Evolutionary conservation across 2,888 invertebrate genomes (phyloP).

Genomic region (Spodoptera exigua): DNA sequence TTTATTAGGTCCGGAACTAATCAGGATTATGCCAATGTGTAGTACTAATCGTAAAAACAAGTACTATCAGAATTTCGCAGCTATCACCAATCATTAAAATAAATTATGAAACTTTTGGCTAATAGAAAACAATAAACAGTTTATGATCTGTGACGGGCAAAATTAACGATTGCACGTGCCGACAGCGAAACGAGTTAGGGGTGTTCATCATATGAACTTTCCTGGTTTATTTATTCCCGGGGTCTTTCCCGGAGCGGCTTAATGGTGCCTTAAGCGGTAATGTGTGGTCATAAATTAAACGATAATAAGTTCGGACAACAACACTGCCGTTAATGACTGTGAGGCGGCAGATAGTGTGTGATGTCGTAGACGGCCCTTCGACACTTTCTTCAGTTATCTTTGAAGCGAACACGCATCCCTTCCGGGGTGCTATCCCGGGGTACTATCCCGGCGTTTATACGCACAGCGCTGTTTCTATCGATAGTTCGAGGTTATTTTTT

Average conservation of each 20-base stretch:
- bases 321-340: slow-evolving; percentile 76
- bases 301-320: slow-evolving; percentile 88
- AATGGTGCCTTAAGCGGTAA: slow-evolving; percentile 87
- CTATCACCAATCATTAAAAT: slow-evolving; percentile 48
- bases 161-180: slow-evolving; percentile 81
- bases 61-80: slow-evolving; percentile 29
- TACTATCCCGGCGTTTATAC: slow-evolving; percentile 38
- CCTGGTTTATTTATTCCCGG: slow-evolving; percentile 78
- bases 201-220: slow-evolving; percentile 79
- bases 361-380: slow-evolving; percentile 57
- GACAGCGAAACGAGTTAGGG: slow-evolving; percentile 66
- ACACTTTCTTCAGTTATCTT: slow-evolving; percentile 65
- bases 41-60: slow-evolving; percentile 28
- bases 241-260: slow-evolving; percentile 74
- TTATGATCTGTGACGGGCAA: slow-evolving; percentile 79
- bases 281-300: slow-evolving; percentile 87
- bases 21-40: slow-evolving; percentile 1
- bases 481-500: slow-evolving; percentile 43
- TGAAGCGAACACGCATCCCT: slow-evolving; percentile 55
- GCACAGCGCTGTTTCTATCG: slow-evolving; percentile 47
- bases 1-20: background rate
- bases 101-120: slow-evolving; percentile 63
- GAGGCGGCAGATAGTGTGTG: slow-evolving; percentile 60
- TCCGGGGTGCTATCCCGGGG: slow-evolving; percentile 51
- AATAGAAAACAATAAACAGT: slow-evolving; percentile 80